Evolutionary conservation across 2,797 vertebrate species (phyloP).

Genomic region (Linurgus olivaceus): DNA sequence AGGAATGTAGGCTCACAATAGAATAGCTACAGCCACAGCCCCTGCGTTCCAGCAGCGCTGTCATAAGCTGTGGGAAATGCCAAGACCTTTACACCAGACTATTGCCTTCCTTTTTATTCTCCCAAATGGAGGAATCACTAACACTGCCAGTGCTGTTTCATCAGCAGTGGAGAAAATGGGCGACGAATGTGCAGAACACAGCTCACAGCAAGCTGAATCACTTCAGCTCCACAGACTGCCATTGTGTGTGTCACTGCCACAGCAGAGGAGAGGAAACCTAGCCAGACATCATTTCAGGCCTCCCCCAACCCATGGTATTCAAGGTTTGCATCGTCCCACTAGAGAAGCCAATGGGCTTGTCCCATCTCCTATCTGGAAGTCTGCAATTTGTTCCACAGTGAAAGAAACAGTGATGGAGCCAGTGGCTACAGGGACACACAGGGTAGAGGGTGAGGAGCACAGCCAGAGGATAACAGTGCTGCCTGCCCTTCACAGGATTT

Average conservation of each 20-base stretch:
- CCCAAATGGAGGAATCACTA: neutral
- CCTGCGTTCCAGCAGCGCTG: neutral
- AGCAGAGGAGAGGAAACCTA: neutral
- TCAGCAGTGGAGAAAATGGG: neutral
- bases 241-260: neutral
- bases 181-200: rapidly evolving
- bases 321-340: neutral
- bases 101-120: neutral
- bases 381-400: neutral
- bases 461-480: rapidly evolving
- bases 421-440: neutral
- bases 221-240: neutral
- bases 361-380: neutral
- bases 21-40: neutral
- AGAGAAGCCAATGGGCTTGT: neutral
- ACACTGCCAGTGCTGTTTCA: neutral
- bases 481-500: rapidly evolving
- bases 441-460: rapidly evolving
- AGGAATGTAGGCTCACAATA: slow-evolving; percentile 37
- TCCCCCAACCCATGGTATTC: neutral
- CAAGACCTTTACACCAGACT: slow-evolving; percentile 51
- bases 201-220: neutral
- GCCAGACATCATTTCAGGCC: neutral
- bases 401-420: rapidly evolving
- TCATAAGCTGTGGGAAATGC: slow-evolving; percentile 40